Percentiles rank a stretch among this genome's conserved stretches.
phyloP scores from a whole-genome alignment of 2,797 vertebrate species.

The Tragelaphus oryx region DNA sequence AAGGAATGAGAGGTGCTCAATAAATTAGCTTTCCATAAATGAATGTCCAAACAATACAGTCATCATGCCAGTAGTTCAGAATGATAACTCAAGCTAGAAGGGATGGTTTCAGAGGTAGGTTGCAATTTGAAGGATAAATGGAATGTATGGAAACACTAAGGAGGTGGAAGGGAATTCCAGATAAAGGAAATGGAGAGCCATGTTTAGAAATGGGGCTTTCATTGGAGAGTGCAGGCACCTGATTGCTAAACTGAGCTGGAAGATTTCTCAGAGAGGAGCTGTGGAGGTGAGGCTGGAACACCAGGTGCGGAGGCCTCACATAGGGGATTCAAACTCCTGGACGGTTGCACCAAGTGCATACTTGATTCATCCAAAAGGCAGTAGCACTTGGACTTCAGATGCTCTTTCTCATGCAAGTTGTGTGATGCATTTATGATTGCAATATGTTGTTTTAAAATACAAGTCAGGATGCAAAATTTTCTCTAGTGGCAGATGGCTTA shows the following conservation, averaged over 20 bases:
- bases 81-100: not conserved
- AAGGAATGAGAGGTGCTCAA: not conserved
- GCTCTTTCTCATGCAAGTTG: not conserved
- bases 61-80: not conserved
- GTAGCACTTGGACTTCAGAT: not conserved
- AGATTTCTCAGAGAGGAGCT: not conserved
- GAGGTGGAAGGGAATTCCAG: not conserved
- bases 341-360: not conserved
- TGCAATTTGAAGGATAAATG: not conserved
- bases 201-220: not conserved
- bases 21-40: constrained; percentile 10
- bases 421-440: not conserved
- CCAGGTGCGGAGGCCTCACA: not conserved
- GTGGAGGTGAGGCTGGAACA: not conserved
- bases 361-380: not conserved
- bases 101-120: not conserved
- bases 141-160: not conserved
- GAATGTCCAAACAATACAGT: not conserved
- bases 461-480: constrained; percentile 10
- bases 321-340: not conserved
- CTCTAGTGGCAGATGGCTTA: constrained; percentile 33
- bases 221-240: not conserved
- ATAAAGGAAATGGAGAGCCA: not conserved
- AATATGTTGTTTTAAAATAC: not conserved
- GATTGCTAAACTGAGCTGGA: not conserved